Conservation (phyloP, 2,888 invertebrate genomes). For the Tricholauxania praeusta region DNA sequence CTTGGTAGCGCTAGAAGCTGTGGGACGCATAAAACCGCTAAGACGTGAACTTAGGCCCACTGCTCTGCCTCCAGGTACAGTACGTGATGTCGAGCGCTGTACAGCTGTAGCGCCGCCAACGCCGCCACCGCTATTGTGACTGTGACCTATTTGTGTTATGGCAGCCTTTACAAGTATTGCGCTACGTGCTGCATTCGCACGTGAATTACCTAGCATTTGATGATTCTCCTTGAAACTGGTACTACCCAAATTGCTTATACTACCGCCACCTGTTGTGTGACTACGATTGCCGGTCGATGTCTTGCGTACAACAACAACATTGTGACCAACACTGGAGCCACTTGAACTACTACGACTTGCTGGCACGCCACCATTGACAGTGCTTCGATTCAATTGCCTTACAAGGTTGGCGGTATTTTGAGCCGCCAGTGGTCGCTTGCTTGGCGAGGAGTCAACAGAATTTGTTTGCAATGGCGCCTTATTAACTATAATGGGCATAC, state of each 20-base stretch:
- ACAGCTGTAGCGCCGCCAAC: conserved; percentile 42
- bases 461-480: conserved; percentile 60
- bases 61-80: conserved; percentile 8
- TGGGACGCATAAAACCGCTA: conserved; percentile 86
- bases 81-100: conserved; percentile 47
- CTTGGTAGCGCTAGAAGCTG: conserved; percentile 85
- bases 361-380: conserved; percentile 69
- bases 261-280: not conserved
- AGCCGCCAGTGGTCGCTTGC: conserved; percentile 70
- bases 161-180: conserved; percentile 61
- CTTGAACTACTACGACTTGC: conserved; percentile 74
- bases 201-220: conserved; percentile 44
- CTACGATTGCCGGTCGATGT: conserved; percentile 72
- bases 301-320: conserved; percentile 56
- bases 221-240: conserved; percentile 70
- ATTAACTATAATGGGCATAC: conserved; percentile 65
- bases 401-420: conserved; percentile 66
- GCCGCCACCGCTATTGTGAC: conserved; percentile 25
- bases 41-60: conserved; percentile 54
- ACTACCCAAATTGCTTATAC: conserved; percentile 55
- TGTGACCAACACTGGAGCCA: conserved; percentile 73
- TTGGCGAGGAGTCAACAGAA: conserved; percentile 64
- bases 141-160: conserved; percentile 48
- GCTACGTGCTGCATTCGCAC: conserved; percentile 56
- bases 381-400: conserved; percentile 43